These are phyloP conservation scores for Propithecus perrieri DNA, from an alignment of 2,797 vertebrate species.

Conservation along the genomic window DNA sequence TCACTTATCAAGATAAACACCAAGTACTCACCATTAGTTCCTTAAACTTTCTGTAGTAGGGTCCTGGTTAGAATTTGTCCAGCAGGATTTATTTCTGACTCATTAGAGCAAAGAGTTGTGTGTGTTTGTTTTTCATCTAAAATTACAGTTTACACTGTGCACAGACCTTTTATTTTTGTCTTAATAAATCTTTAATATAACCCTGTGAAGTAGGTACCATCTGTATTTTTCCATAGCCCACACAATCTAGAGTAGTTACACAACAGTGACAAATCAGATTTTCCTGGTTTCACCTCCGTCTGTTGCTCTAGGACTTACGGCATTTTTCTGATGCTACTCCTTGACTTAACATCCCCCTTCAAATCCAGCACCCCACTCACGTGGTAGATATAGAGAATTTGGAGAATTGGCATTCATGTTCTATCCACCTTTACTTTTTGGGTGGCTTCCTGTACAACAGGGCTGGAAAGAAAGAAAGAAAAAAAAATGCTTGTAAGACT, in stretches of 20 bases:
- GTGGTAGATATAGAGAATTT: rapidly evolving
- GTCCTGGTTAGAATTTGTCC: background rate
- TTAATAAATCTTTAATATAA: background rate
- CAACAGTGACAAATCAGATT: background rate
- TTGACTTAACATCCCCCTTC: background rate
- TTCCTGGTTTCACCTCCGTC: background rate
- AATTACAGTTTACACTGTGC: background rate
- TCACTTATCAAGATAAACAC: background rate
- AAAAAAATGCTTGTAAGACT: background rate
- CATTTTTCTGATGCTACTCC: background rate
- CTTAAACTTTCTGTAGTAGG: background rate
- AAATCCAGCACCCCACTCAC: background rate
- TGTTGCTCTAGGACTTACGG: background rate
- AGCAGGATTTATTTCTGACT: background rate
- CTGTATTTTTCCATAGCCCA: background rate
- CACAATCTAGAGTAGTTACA: background rate
- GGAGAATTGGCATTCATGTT: background rate
- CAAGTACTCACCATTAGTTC: background rate
- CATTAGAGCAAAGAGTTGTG: background rate
- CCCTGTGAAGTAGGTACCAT: background rate
- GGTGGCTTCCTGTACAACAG: background rate
- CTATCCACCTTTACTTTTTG: background rate
- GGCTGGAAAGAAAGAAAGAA: background rate
- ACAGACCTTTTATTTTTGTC: background rate
- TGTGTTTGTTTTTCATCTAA: background rate